Conservation (phyloP, 2,888 invertebrate genomes). For the Caenorhabditis japonica region DNA sequence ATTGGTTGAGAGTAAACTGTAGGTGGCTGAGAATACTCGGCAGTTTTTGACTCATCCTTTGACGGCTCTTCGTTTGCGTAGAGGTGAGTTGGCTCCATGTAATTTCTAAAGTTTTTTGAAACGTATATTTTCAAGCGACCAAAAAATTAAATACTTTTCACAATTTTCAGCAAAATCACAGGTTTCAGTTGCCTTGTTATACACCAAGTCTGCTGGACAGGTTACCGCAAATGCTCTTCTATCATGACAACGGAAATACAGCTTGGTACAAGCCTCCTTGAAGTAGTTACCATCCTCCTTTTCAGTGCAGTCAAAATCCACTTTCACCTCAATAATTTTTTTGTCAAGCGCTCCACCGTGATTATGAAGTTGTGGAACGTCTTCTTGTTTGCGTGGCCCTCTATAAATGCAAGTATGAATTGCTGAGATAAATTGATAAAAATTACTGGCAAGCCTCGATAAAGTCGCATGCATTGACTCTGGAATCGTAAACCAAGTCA, state of each 20-base stretch:
- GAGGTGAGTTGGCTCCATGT: conserved; percentile 29
- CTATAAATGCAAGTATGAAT: conserved; percentile 8
- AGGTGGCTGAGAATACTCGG: conserved; percentile 19
- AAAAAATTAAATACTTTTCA: conserved; percentile 42
- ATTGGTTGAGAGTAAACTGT: conserved; percentile 8
- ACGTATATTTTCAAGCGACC: no score
- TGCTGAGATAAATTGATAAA: not conserved
- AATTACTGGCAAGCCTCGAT: conserved; percentile 44
- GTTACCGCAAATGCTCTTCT: conserved; percentile 18
- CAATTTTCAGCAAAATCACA: conserved; percentile 53
- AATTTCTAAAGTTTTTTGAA: conserved; percentile 9
- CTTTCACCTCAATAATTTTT: conserved; percentile 23
- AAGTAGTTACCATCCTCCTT: conserved; percentile 48
- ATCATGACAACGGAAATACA: conserved; percentile 26
- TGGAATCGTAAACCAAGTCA: conserved; percentile 44
- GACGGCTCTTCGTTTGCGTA: not conserved
- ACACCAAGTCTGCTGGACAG: conserved; percentile 53
- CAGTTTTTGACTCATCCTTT: not conserved
- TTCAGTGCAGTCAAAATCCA: conserved; percentile 52
- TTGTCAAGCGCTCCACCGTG: conserved; percentile 43
- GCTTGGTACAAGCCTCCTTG: conserved; percentile 37
- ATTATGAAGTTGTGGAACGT: conserved; percentile 28
- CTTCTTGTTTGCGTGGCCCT: conserved; percentile 17
- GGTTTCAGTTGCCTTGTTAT: conserved; percentile 25
- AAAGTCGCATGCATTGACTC: conserved; percentile 53